Evolutionary conservation across 2,888 invertebrate genomes (phyloP).

Genomic region (Merodon equestris): DNA sequence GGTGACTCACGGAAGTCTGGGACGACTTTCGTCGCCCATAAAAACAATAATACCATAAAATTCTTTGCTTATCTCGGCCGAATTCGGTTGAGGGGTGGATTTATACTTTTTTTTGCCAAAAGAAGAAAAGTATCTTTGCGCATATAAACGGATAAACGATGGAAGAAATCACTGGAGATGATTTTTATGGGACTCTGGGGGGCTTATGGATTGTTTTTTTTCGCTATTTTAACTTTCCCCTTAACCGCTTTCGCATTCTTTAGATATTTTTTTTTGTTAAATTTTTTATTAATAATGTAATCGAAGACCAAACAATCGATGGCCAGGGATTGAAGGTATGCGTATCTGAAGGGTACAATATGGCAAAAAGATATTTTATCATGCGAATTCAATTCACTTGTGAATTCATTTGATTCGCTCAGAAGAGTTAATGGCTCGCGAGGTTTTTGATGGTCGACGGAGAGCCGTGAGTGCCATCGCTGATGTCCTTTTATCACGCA

Average conservation of each 20-base stretch:
- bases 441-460: slow-evolving; percentile 46
- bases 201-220: slow-evolving; percentile 42
- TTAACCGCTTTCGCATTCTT: slow-evolving; percentile 17
- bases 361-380: slow-evolving; percentile 54
- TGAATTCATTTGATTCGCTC: slow-evolving; percentile 65
- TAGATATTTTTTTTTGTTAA: slow-evolving; percentile 34
- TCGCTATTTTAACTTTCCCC: not conserved
- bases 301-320: slow-evolving; percentile 62
- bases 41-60: slow-evolving; percentile 72
- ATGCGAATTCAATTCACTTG: slow-evolving; percentile 68
- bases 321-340: not conserved
- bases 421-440: slow-evolving; percentile 51
- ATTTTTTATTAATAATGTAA: slow-evolving; percentile 67
- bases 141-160: slow-evolving; percentile 68
- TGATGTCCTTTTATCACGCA: slow-evolving; percentile 56
- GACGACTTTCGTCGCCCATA: slow-evolving; percentile 69
- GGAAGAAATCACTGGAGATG: slow-evolving; percentile 67
- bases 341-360: slow-evolving; percentile 26
- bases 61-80: slow-evolving; percentile 71
- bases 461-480: slow-evolving; percentile 17
- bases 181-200: slow-evolving; percentile 68
- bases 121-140: slow-evolving; percentile 56
- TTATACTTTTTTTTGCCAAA: slow-evolving; percentile 13
- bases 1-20: slow-evolving; percentile 49
- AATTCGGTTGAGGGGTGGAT: slow-evolving; percentile 43